A percentile compares a stretch with the other conserved stretches of the same genome.
phyloP scores from a whole-genome alignment of 2,888 invertebrate genomes.

The Orgyia antiqua region DNA sequence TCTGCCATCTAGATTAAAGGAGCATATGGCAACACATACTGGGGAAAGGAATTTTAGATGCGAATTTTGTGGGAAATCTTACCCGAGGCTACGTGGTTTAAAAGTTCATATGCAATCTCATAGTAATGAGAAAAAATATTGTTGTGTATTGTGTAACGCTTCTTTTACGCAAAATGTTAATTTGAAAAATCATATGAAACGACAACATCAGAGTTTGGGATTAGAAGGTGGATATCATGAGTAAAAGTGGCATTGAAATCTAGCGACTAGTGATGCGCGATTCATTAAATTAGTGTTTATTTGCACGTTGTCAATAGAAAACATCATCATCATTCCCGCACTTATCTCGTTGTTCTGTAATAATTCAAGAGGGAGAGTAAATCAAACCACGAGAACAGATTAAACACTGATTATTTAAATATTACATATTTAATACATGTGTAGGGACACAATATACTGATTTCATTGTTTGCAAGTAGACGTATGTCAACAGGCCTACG shows the following conservation, averaged over 20 bases:
- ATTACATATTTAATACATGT: no score
- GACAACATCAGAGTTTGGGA: constrained; percentile 49
- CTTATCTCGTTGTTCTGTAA: no score
- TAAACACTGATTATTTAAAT: no score
- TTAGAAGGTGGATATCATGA: constrained; percentile 24
- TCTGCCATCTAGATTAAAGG: constrained; percentile 56
- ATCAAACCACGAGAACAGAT: no score
- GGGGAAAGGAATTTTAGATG: constrained; percentile 64
- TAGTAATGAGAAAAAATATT: constrained; percentile 69
- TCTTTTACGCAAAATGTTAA: constrained; percentile 77
- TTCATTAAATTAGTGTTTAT: no score
- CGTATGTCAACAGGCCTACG: no score
- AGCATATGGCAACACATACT: constrained; percentile 64
- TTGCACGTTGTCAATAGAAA: no score
- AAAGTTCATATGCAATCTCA: constrained; percentile 78
- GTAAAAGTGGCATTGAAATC: constrained; percentile 6
- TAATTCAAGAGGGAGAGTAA: no score
- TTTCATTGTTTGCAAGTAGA: no score
- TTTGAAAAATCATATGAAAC: constrained; percentile 76
- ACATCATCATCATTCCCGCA: no score
- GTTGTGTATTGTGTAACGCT: constrained; percentile 69
- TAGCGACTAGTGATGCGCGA: no score
- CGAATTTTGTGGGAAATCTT: constrained; percentile 62
- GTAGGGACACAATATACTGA: no score
- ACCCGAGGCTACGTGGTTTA: constrained; percentile 53